Evolutionary conservation across 2,888 invertebrate genomes (phyloP).

Genomic region (Mechanitis mazaeus): DNA sequence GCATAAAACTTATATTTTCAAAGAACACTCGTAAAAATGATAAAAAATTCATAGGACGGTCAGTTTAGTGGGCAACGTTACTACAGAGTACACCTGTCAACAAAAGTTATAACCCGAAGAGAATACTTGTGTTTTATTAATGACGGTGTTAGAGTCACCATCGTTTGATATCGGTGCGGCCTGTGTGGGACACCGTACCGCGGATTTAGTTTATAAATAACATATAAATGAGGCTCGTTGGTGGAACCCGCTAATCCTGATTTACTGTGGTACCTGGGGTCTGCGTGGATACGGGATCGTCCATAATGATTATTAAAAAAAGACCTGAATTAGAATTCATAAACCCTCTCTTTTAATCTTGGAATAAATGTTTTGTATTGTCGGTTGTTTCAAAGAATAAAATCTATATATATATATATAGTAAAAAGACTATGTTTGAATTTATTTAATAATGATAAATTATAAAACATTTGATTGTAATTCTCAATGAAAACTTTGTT

Average conservation of each 20-base stretch:
- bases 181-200: conserved; percentile 13
- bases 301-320: conserved; percentile 36
- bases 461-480: not conserved
- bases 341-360: conserved; percentile 13
- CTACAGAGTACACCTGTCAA: conserved; percentile 30
- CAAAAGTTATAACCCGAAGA: not conserved
- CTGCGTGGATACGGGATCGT: conserved; percentile 34
- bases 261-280: conserved; percentile 59
- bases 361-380: conserved; percentile 5
- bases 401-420: too few species aligned
- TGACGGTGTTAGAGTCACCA: not conserved
- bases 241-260: conserved; percentile 62
- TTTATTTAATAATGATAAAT: too few species aligned
- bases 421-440: too few species aligned
- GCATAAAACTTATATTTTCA: conserved; percentile 14
- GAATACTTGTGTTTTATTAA: not conserved
- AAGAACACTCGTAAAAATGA: conserved; percentile 40
- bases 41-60: conserved; percentile 38
- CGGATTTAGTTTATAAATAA: conserved; percentile 58
- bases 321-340: conserved; percentile 13
- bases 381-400: not conserved
- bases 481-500: not conserved
- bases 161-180: not conserved
- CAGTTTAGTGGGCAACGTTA: conserved; percentile 43
- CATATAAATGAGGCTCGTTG: conserved; percentile 63